Evolutionary conservation across 2,888 invertebrate genomes (phyloP), one percentile per base, ranked within the genome.

Genomic region (Aproaerema taeniolella): DNA sequence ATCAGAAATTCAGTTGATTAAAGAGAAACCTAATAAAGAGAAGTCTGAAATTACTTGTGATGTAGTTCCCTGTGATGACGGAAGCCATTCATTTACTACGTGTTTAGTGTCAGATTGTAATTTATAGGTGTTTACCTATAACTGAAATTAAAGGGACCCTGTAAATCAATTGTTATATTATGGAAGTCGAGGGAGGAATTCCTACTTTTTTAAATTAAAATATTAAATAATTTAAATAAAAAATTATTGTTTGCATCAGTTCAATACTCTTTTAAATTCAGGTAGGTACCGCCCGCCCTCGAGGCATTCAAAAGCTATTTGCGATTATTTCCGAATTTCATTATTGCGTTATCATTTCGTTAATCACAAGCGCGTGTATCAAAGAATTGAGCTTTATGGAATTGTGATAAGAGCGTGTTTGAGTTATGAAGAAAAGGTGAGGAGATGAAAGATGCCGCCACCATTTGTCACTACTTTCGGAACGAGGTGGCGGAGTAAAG

Each of bases 381-480:
- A 9, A 39, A 39, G 66, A 50, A 64, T 50, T 31, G 38, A 31
- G 46, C 58, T 60, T 50, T 68, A 62, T 11, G 16, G 2, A 11
- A 31, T 37, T 9, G 2, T 8, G n/a, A 33, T 66, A 69, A 47
- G 50, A 70, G 64, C 44, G 45, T 58, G n/a, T n/a, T n/a, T 50
- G 26, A 26, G 26, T 26, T n/a, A 26, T n/a, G 26, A n/a, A 3
- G 55, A 50, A 49, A 57, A 53, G 57, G 57, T 47, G 53, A 68
- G 60, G 73, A 80, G 81, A 85, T 85, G 75, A 85, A 83, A 86
- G 79, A 70, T 67, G 67, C 85, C 85, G 85, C 75, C 56, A 69
- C 74, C 82, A 85, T 83, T 83, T 85, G 83, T 85, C 82, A 83
- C 80, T 73, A 78, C 62, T 76, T 79, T 80, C 55, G 74, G 73